phyloP scores from a whole-genome alignment of 2,797 vertebrate genomes.

The Emydoidea blandingii region DNA sequence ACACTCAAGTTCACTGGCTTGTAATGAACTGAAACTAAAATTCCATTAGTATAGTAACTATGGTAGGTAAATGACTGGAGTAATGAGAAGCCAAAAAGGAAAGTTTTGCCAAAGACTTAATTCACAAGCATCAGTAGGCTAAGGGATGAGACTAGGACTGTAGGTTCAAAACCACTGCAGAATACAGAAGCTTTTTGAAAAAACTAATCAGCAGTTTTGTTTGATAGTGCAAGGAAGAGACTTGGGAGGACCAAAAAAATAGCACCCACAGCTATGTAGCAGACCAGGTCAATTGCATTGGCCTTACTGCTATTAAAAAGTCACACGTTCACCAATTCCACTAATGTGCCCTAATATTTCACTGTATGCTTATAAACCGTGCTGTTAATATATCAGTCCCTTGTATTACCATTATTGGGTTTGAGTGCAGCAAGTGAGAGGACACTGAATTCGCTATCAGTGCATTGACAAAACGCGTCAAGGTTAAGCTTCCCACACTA shows the following conservation, averaged over 20 bases:
- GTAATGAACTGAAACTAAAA: not conserved
- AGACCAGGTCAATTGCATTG: not conserved
- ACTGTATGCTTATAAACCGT: not conserved
- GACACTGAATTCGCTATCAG: not conserved
- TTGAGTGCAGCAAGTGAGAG: not conserved
- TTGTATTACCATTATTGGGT: fast-evolving
- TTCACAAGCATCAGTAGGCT: not conserved
- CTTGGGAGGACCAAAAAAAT: not conserved
- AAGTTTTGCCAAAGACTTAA: not conserved
- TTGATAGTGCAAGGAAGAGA: not conserved
- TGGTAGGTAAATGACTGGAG: not conserved
- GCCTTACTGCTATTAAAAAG: not conserved
- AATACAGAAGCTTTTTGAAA: not conserved
- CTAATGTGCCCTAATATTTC: not conserved
- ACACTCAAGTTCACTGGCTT: not conserved
- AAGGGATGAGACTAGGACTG: not conserved
- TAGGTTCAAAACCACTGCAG: not conserved
- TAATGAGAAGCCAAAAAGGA: not conserved
- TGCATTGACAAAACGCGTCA: not conserved
- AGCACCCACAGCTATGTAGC: not conserved
- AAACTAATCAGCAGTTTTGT: not conserved
- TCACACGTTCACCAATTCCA: not conserved
- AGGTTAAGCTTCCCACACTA: not conserved
- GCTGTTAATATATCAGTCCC: not conserved
- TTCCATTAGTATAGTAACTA: not conserved